Conservation (phyloP, 2,113 vertebrate species). For the Pollimyrus isidori region DNA sequence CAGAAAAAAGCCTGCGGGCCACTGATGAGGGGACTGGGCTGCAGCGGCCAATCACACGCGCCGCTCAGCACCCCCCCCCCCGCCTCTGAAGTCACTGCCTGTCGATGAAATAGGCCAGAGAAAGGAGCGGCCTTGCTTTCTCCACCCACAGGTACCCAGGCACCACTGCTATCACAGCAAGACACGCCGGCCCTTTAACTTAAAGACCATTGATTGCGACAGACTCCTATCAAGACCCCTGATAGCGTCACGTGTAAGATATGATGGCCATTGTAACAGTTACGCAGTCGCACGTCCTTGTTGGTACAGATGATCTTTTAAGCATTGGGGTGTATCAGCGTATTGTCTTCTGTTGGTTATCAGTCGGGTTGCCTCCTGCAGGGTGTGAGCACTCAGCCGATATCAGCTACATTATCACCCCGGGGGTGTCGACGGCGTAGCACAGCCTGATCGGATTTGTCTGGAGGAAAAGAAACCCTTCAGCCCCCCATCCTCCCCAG, state of each 20-base stretch:
- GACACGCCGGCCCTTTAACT: not conserved
- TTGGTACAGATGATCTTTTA: not conserved
- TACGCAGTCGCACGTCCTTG: not conserved
- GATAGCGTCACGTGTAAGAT: not conserved
- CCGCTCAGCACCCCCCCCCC: not conserved
- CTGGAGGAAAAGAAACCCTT: not conserved
- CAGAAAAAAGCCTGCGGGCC: not conserved
- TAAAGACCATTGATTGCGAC: not conserved
- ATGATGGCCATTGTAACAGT: not conserved
- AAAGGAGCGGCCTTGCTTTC: not conserved
- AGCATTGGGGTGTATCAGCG: not conserved
- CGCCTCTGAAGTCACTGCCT: not conserved
- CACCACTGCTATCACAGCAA: not conserved
- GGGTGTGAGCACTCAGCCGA: not conserved
- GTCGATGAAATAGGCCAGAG: not conserved
- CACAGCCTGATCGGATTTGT: not conserved
- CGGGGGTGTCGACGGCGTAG: not conserved
- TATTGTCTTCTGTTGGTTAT: not conserved
- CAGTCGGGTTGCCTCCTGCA: not conserved
- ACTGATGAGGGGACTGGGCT: not conserved
- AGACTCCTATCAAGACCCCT: not conserved
- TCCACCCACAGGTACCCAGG: not conserved
- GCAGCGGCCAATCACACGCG: not conserved
- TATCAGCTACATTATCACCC: not conserved
- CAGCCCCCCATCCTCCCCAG: not conserved